Evolutionary conservation across 2,797 vertebrate species (phyloP).

Genomic region (Microtus obscurus): DNA sequence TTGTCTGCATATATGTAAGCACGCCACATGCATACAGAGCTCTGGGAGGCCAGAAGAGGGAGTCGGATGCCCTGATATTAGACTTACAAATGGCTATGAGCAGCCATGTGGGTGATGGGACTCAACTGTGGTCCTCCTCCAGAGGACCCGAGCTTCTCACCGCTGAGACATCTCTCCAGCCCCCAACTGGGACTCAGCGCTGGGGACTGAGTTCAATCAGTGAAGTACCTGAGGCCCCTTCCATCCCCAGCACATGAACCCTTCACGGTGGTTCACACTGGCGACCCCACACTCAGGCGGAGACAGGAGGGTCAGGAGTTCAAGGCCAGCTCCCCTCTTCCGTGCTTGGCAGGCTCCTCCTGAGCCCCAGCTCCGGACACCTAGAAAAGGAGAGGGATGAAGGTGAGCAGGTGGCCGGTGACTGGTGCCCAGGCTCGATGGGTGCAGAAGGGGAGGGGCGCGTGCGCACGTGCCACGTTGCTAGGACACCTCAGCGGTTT

Average conservation of each 20-base stretch:
- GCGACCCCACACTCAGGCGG: neutral
- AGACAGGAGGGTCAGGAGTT: neutral
- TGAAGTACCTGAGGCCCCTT: neutral
- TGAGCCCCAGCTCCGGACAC: neutral
- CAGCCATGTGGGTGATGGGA: neutral
- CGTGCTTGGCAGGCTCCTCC: neutral
- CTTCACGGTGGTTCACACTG: neutral
- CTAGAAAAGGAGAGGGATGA: neutral
- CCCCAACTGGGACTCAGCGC: neutral
- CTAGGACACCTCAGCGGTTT: neutral
- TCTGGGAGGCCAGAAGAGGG: neutral
- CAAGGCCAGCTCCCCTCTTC: neutral
- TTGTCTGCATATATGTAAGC: neutral
- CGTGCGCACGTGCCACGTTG: neutral
- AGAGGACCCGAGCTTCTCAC: neutral
- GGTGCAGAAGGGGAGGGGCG: neutral
- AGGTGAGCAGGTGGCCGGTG: neutral
- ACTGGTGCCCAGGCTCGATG: neutral
- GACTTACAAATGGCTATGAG: no score
- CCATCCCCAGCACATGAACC: neutral
- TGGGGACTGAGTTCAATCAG: neutral
- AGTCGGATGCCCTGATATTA: neutral
- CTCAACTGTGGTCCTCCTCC: neutral
- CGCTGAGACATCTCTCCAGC: neutral
- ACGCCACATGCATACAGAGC: neutral